phyloP scores from a whole-genome alignment of 2,797 vertebrate species.

The Chloroceryle amazona region DNA sequence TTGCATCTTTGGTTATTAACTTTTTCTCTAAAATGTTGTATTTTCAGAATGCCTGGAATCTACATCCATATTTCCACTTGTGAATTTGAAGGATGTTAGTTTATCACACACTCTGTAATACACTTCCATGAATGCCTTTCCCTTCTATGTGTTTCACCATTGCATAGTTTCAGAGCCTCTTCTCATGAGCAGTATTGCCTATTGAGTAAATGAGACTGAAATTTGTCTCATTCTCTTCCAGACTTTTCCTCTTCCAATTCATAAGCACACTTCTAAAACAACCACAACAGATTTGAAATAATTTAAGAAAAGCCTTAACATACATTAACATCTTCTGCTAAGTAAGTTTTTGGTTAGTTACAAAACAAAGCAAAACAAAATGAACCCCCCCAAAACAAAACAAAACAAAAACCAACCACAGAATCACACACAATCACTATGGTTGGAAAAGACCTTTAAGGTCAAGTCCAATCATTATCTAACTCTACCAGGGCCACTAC shows the following conservation, averaged over 20 bases:
- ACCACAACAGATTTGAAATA: not conserved
- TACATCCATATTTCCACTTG: not conserved
- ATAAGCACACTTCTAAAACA: not conserved
- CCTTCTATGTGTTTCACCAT: not conserved
- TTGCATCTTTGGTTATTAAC: not conserved
- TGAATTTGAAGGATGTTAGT: conserved; percentile 13
- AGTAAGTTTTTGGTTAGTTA: not conserved
- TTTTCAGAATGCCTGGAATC: not conserved
- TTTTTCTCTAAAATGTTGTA: not conserved
- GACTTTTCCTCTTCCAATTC: not conserved
- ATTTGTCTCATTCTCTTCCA: not conserved
- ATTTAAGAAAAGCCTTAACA: not conserved
- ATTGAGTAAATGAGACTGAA: not conserved
- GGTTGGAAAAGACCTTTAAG: no score
- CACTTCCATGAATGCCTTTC: not conserved
- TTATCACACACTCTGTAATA: not conserved
- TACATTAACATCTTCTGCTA: not conserved
- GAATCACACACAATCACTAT: no score
- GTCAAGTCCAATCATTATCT: no score
- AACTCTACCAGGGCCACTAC: no score
- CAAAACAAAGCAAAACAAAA: not conserved
- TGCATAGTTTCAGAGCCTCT: not conserved
- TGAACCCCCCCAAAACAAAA: no score
- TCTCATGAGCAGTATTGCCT: not conserved
- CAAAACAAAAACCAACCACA: no score